Evolutionary conservation across 2,797 vertebrate species (phyloP).

Genomic region (Rhabdophis nuchalis): DNA sequence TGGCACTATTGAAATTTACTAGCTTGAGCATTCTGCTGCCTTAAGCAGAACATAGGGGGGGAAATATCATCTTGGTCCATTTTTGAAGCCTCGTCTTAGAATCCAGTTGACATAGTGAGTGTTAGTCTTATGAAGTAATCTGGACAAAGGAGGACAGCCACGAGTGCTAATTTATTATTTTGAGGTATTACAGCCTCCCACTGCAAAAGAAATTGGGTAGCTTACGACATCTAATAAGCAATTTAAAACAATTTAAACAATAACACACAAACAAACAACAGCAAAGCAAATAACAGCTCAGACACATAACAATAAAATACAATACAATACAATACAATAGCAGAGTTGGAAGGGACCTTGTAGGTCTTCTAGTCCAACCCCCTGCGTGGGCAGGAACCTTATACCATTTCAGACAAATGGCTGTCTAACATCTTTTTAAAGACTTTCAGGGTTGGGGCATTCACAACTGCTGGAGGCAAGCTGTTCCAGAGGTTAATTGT

Average conservation of each 20-base stretch:
- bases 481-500: no score
- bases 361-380: no score
- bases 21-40: neutral
- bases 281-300: neutral
- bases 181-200: neutral
- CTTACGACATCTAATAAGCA: neutral
- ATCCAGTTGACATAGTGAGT: neutral
- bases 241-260: neutral
- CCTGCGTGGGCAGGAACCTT: no score
- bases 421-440: no score
- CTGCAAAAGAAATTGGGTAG: neutral
- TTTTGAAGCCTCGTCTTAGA: neutral
- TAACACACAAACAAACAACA: neutral
- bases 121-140: neutral
- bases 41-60: neutral
- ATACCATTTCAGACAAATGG: no score
- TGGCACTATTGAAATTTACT: neutral
- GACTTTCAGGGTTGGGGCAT: no score
- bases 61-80: neutral
- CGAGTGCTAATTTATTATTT: neutral
- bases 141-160: neutral
- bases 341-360: no score
- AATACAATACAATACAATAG: no score
- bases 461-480: no score
- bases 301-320: neutral